phyloP scores from a whole-genome alignment of 2,888 invertebrate species.

The Liodrosophila aerea region DNA sequence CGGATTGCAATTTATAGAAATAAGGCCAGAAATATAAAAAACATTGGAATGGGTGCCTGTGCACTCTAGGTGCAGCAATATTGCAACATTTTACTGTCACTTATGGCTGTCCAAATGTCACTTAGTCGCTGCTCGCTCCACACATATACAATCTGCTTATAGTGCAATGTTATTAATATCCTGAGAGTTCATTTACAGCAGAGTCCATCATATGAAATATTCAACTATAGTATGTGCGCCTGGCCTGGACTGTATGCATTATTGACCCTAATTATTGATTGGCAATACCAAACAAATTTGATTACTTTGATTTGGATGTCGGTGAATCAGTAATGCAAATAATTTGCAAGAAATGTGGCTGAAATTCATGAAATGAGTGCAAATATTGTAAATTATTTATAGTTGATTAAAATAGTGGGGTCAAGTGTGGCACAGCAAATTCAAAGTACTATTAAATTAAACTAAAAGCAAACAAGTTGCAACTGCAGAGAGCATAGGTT shows the following conservation, averaged over 20 bases:
- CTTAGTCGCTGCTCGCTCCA: slow-evolving; percentile 46
- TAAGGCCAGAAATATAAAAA: too few species aligned
- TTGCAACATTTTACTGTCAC: slow-evolving; percentile 72
- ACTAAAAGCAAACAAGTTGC: slow-evolving; percentile 19
- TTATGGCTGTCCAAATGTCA: slow-evolving; percentile 66
- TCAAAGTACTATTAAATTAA: slow-evolving; percentile 23
- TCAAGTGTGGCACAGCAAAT: slow-evolving; percentile 4
- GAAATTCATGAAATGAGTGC: slow-evolving; percentile 9
- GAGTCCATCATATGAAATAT: slow-evolving; percentile 3
- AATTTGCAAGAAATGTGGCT: slow-evolving; percentile 13
- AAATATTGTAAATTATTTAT: slow-evolving; percentile 9
- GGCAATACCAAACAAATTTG: slow-evolving; percentile 3
- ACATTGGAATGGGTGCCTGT: too few species aligned
- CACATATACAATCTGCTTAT: slow-evolving; percentile 14
- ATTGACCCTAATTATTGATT: slow-evolving; percentile 21
- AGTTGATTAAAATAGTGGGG: slow-evolving; percentile 12
- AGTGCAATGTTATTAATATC: slow-evolving; percentile 50
- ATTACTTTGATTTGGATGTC: slow-evolving; percentile 10
- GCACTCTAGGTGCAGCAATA: slow-evolving; percentile 22
- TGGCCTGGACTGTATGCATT: neutral
- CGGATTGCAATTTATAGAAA: too few species aligned
- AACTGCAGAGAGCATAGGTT: slow-evolving; percentile 16
- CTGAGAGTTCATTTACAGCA: slow-evolving; percentile 23
- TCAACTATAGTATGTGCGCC: too few species aligned
- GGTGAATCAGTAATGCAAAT: slow-evolving; percentile 1